phyloP scores from a whole-genome alignment of 2,888 invertebrate species.

The Chrysopilus asiliformis region DNA sequence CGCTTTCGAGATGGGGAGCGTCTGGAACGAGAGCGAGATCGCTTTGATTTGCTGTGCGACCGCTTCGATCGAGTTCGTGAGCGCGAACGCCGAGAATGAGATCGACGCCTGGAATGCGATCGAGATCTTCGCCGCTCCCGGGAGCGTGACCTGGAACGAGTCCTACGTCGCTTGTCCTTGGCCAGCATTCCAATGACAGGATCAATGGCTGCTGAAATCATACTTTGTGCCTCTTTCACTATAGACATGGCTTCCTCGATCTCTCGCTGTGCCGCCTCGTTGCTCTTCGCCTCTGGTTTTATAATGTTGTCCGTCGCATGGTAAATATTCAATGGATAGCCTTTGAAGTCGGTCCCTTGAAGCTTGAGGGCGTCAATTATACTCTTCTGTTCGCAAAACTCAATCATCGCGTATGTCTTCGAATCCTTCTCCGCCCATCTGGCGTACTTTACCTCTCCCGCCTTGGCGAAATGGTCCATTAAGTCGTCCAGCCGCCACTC shows the following conservation, averaged over 20 bases:
- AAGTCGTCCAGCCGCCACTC: constrained; percentile 65
- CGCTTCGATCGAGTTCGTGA: constrained; percentile 52
- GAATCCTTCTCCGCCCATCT: constrained; percentile 78
- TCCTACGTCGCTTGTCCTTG: constrained; percentile 60
- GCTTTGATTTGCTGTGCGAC: constrained; percentile 30
- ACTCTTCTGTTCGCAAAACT: constrained; percentile 84
- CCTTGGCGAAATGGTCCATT: constrained; percentile 73
- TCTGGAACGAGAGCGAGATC: constrained; percentile 37
- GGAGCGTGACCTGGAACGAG: constrained; percentile 36
- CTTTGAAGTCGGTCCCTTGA: constrained; percentile 66
- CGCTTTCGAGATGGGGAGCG: constrained; percentile 29
- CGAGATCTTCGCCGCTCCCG: constrained; percentile 38
- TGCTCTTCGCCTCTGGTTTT: constrained; percentile 88
- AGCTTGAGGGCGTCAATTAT: constrained; percentile 75
- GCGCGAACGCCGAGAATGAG: constrained; percentile 45
- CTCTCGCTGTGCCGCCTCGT: constrained; percentile 88
- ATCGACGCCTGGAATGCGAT: constrained; percentile 46
- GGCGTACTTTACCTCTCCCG: constrained; percentile 90
- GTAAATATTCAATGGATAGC: constrained; percentile 54
- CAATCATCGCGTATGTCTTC: constrained; percentile 72
- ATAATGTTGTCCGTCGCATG: constrained; percentile 87
- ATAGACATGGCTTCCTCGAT: constrained; percentile 96
- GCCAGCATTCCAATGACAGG: constrained; percentile 78
- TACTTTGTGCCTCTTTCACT: constrained; percentile 89
- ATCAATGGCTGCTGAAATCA: constrained; percentile 88